A percentile compares a stretch with the other conserved stretches of the same genome.
Conservation (phyloP, 1,140 invertebrate genomes). For the Leptinotarsa texana region DNA sequence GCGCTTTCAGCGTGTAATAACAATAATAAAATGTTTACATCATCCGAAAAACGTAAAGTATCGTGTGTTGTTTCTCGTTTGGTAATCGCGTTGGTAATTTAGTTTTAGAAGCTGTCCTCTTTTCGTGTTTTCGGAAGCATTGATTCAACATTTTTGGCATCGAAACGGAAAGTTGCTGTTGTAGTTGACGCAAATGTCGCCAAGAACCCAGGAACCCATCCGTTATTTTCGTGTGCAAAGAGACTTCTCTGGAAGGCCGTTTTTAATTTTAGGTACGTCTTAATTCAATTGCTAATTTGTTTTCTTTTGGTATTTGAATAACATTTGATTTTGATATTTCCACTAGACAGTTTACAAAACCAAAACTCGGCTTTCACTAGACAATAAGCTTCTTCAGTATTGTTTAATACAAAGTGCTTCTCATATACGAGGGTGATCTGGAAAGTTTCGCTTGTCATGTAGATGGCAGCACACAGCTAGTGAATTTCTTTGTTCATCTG, state of each 20-base stretch:
- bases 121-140: background rate
- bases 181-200: background rate
- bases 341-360: too few relatives aligned
- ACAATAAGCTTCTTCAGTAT: too few relatives aligned
- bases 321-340: too few relatives aligned
- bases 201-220: background rate
- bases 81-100: background rate
- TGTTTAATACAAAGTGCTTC: too few relatives aligned
- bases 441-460: too few relatives aligned
- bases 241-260: background rate
- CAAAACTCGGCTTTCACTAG: too few relatives aligned
- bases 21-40: constrained; percentile 21
- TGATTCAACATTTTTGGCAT: background rate
- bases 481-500: too few relatives aligned
- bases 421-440: too few relatives aligned
- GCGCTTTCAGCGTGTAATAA: background rate
- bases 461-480: too few relatives aligned
- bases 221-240: background rate
- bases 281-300: too few relatives aligned
- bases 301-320: too few relatives aligned
- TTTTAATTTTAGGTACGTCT: background rate
- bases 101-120: background rate
- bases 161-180: background rate
- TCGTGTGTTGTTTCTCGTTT: constrained; percentile 1
- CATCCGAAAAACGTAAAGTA: constrained; percentile 21